These are phyloP conservation scores for Deroptyus accipitrinus DNA, from an alignment of 2,113 vertebrate species.

Conservation along the genomic window DNA sequence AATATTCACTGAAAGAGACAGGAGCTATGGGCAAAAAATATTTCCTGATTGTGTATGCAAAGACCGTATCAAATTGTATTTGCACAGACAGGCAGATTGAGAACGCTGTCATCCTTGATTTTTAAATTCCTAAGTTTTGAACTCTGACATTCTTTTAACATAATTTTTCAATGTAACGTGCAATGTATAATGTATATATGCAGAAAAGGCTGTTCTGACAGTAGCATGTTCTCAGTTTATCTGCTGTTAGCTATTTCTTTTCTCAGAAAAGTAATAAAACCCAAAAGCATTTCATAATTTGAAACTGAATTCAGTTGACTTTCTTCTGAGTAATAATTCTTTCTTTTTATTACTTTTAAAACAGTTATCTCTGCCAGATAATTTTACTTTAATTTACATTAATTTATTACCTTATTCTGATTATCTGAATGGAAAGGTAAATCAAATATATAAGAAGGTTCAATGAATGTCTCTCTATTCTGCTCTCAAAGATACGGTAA, in stretches of 20 bases:
- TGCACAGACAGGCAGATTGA: background rate
- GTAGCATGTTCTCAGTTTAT: background rate
- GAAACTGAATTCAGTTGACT: background rate
- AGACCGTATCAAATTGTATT: background rate
- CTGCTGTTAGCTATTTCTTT: background rate
- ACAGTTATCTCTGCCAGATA: background rate
- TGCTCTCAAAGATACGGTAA: background rate
- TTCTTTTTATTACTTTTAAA: background rate
- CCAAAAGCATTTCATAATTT: background rate
- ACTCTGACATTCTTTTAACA: conserved; percentile 30
- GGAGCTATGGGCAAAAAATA: background rate
- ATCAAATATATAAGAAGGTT: background rate
- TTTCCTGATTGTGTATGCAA: background rate
- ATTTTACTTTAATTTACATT: background rate
- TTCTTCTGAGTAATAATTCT: background rate
- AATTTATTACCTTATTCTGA: background rate
- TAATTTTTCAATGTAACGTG: background rate
- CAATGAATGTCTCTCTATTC: background rate
- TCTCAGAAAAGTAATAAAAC: conserved; percentile 10
- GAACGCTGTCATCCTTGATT: conserved; percentile 7
- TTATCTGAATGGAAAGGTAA: background rate
- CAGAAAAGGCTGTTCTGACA: conserved; percentile 14
- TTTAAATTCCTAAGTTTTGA: conserved; percentile 15
- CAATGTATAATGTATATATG: conserved; percentile 39
- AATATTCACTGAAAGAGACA: background rate